Percentiles rank a stretch among this genome's conserved stretches.
phyloP scores from a whole-genome alignment of 2,113 vertebrate species.

The Neolamprologus tretocephalus region DNA sequence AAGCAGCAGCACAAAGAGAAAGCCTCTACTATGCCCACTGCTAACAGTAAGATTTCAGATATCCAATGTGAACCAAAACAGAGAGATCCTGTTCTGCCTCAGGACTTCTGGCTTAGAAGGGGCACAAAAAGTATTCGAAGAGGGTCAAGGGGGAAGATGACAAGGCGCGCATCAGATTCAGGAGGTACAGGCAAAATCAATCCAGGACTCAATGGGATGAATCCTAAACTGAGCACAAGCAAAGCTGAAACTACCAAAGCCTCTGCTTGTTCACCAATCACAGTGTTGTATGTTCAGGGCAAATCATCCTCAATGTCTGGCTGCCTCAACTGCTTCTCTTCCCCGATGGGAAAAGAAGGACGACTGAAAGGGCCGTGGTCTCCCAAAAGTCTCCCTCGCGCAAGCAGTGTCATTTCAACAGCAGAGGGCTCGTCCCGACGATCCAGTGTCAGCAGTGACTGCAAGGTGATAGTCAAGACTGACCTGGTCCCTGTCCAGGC shows the following conservation, averaged over 20 bases:
- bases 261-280: slow-evolving; percentile 61
- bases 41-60: background rate
- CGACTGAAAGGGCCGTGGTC: slow-evolving; percentile 57
- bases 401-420: slow-evolving; percentile 88
- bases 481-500: slow-evolving; percentile 52
- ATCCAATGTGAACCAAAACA: slow-evolving; percentile 58
- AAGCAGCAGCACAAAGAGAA: slow-evolving; percentile 40
- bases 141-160: slow-evolving; percentile 50
- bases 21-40: background rate
- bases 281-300: slow-evolving; percentile 70
- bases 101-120: slow-evolving; percentile 75
- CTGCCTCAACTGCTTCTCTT: slow-evolving; percentile 71
- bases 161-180: slow-evolving; percentile 37
- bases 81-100: slow-evolving; percentile 66
- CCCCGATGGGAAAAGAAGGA: slow-evolving; percentile 72
- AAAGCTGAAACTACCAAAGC: slow-evolving; percentile 68
- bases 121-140: slow-evolving; percentile 71
- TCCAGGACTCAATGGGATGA: slow-evolving; percentile 39
- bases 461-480: slow-evolving; percentile 60
- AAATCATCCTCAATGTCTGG: slow-evolving; percentile 77
- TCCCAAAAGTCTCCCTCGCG: slow-evolving; percentile 79
- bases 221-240: slow-evolving; percentile 33
- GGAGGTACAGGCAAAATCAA: slow-evolving; percentile 67
- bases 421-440: slow-evolving; percentile 85
- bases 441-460: slow-evolving; percentile 83